phyloP scores from a whole-genome alignment of 2,797 vertebrate species.

The Zenarchopterus dispar region DNA sequence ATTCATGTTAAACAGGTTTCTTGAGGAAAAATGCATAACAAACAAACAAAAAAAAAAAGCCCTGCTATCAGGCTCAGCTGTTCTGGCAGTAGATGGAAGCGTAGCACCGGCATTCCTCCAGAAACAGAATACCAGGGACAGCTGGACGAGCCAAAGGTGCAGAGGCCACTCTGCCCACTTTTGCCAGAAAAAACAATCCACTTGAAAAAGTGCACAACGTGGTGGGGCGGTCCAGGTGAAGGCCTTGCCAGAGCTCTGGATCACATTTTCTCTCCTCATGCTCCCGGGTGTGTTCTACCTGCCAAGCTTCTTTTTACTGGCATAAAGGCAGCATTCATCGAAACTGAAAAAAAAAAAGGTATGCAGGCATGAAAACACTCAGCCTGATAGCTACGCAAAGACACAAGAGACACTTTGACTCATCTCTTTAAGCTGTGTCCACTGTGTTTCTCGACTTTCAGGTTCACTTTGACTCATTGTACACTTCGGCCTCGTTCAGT shows the following conservation, averaged over 20 bases:
- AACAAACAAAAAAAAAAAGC: background rate
- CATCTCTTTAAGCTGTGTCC: slow-evolving; percentile 48
- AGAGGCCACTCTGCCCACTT: slow-evolving; percentile 27
- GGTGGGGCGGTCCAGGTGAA: slow-evolving; percentile 73
- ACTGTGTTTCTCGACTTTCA: slow-evolving; percentile 40
- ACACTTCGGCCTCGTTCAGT: slow-evolving; percentile 66
- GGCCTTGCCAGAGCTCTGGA: slow-evolving; percentile 81
- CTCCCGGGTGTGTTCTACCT: slow-evolving; percentile 75
- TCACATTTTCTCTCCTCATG: slow-evolving; percentile 80
- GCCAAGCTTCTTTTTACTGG: slow-evolving; percentile 75
- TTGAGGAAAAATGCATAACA: background rate
- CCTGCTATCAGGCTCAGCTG: background rate
- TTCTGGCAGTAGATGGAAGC: slow-evolving; percentile 16
- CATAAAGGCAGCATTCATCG: slow-evolving; percentile 82
- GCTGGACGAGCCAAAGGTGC: slow-evolving; percentile 19
- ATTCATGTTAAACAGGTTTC: slow-evolving; percentile 19
- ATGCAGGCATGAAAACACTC: slow-evolving; percentile 42
- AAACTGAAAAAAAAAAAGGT: slow-evolving; percentile 69
- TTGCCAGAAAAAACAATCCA: slow-evolving; percentile 73
- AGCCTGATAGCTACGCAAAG: slow-evolving; percentile 67
- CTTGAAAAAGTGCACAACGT: slow-evolving; percentile 69
- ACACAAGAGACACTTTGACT: slow-evolving; percentile 55
- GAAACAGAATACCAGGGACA: slow-evolving; percentile 49
- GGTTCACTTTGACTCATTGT: background rate
- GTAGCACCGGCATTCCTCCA: slow-evolving; percentile 9